phyloP scores from a whole-genome alignment of 2,888 invertebrate species.

The Chrysodeixis includens region DNA sequence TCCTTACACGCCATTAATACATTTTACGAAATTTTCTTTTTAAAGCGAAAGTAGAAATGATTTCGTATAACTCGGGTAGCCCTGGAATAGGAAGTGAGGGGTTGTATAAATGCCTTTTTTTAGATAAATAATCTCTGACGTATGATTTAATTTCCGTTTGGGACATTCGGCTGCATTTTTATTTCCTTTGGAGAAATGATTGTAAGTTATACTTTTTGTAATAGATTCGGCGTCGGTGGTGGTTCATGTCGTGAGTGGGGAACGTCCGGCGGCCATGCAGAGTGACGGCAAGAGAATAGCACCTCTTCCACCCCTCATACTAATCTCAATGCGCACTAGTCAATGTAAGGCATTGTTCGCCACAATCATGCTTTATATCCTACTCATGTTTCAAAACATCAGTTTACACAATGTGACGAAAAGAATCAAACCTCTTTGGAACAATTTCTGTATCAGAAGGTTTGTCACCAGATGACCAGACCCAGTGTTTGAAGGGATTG shows the following conservation, averaged over 20 bases:
- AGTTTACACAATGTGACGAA: slow-evolving; percentile 53
- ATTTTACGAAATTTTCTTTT: slow-evolving; percentile 60
- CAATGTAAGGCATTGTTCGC: slow-evolving; percentile 59
- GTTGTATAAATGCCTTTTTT: slow-evolving; percentile 49
- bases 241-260: slow-evolving; percentile 95
- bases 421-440: slow-evolving; percentile 58
- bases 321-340: slow-evolving; percentile 63
- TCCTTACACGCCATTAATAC: slow-evolving; percentile 67
- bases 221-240: slow-evolving; percentile 94
- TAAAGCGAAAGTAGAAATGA: slow-evolving; percentile 52
- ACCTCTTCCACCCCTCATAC: slow-evolving; percentile 62
- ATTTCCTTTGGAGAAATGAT: slow-evolving; percentile 50
- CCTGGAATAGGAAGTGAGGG: slow-evolving; percentile 54
- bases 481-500: slow-evolving; percentile 54
- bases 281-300: slow-evolving; percentile 70
- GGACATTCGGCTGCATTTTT: slow-evolving; percentile 54
- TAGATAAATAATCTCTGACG: slow-evolving; percentile 56
- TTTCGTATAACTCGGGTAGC: slow-evolving; percentile 46
- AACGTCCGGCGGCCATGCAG: slow-evolving; percentile 91
- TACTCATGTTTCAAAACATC: slow-evolving; percentile 57
- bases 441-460: slow-evolving; percentile 63
- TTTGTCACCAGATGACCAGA: slow-evolving; percentile 79
- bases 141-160: slow-evolving; percentile 61
- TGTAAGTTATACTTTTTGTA: slow-evolving; percentile 43
- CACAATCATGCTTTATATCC: slow-evolving; percentile 51